Conservation (phyloP, 2,113 vertebrate species). For the Irena cyanogastra region DNA sequence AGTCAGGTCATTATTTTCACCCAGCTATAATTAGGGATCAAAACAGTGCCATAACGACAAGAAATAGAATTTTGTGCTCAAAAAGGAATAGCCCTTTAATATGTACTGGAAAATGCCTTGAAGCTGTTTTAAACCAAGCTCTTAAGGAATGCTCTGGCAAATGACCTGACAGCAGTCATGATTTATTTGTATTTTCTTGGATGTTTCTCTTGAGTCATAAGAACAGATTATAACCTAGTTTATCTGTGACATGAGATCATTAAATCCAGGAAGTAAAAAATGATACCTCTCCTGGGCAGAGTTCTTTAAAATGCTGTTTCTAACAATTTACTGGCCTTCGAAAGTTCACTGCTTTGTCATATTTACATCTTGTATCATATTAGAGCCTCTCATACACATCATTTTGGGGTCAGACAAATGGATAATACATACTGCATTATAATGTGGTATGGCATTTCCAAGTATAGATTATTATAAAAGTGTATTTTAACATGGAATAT, state of each 20-base stretch:
- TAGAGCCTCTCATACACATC: background rate
- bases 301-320: constrained; percentile 15
- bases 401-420: background rate
- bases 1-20: background rate
- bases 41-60: background rate
- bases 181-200: constrained; percentile 27
- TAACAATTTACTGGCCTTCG: background rate
- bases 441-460: background rate
- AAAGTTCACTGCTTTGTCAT: constrained; percentile 13
- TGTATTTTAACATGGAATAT: background rate
- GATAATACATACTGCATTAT: background rate
- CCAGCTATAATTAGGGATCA: background rate
- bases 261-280: constrained; percentile 38
- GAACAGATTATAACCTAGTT: constrained; percentile 46
- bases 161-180: background rate
- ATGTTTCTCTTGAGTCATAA: constrained; percentile 28
- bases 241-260: constrained; percentile 34
- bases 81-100: background rate
- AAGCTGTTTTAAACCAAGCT: background rate
- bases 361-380: background rate
- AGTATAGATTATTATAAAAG: background rate
- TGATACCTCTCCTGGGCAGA: background rate
- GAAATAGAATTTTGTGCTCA: background rate
- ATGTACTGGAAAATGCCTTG: background rate
- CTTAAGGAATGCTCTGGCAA: background rate